Evolutionary conservation across 2,797 vertebrate species (phyloP), one percentile per base, ranked within the genome.

Genomic region (Limnodromus scolopaceus): DNA sequence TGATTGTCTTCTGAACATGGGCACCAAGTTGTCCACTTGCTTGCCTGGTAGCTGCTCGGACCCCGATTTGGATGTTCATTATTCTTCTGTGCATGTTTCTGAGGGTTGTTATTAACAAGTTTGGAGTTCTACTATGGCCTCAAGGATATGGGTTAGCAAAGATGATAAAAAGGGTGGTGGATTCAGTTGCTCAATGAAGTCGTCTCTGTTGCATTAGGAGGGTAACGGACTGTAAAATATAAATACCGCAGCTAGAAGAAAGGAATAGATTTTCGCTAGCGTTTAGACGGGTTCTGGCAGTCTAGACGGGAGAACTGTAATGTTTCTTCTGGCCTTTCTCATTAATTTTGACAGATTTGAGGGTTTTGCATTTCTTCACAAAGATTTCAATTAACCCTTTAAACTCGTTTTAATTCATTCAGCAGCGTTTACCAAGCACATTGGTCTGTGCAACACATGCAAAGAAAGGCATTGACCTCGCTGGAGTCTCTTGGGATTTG

Each of bases 331-430:
- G 94, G 81, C 84, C 86, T 96, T 95, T 87, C 84, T 97, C 91
- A 94, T 92, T 96, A 96, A 92, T 93, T 96, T 94, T 97, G 97
- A 96, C 97, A 97, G 95, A 92, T 96, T 63, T 95, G 90, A 95
- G 91, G 55, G 51, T 84, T 92, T 97, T 97, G 89, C 71, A 93
- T 66, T 97, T 94, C 89, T 88, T 87, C 63, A 82, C 58, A 89
- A 75, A 94, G 63, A 79, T 95, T 91, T 97, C 80, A 70, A 74
- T 96, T 82, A 96, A 94, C 90, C 57, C 77, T 51, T 85, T 60
- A 78, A 71, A 54, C 48, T 96, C 27, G 9, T 95, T 95, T 88
- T 55, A 75, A 61, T 48, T 84, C 34, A n/a, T 72, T 94, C 70
- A 65, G 53, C 39, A 68, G 45, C 36, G 51, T 22, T 96, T 96